Conservation (phyloP, 2,797 vertebrate genomes). For the Cygnus olor region DNA sequence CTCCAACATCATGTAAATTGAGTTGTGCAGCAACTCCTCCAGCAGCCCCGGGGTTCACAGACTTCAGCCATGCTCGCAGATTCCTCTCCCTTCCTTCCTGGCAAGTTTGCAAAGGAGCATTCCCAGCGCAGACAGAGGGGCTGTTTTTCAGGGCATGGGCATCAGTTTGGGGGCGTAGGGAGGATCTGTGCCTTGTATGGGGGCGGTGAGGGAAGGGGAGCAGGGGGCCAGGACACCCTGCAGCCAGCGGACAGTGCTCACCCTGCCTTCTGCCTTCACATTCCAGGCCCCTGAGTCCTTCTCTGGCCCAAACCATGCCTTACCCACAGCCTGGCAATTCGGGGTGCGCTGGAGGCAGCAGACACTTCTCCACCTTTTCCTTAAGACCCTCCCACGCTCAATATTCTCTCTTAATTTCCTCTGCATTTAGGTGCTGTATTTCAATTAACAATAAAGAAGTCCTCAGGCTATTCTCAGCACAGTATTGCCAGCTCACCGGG, state of each 20-base stretch:
- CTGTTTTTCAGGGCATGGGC: background rate
- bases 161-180: background rate
- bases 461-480: background rate
- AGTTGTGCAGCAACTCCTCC: background rate
- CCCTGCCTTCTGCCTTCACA: background rate
- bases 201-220: background rate
- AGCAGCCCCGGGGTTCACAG: background rate
- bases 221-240: background rate
- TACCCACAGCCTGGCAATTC: background rate
- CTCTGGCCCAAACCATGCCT: background rate
- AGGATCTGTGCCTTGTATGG: rapidly evolving
- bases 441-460: background rate
- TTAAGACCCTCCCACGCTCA: background rate
- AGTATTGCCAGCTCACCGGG: background rate
- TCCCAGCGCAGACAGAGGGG: background rate
- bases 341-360: background rate
- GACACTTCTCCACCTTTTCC: background rate
- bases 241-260: background rate
- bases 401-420: background rate
- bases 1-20: background rate
- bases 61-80: background rate
- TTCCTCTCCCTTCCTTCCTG: background rate
- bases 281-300: background rate
- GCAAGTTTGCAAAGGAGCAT: background rate
- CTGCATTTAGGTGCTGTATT: background rate